A percentile compares a stretch with the other conserved stretches of the same genome.
phyloP scores from a whole-genome alignment of 2,888 invertebrate genomes.

The Cyclophora albipunctata region DNA sequence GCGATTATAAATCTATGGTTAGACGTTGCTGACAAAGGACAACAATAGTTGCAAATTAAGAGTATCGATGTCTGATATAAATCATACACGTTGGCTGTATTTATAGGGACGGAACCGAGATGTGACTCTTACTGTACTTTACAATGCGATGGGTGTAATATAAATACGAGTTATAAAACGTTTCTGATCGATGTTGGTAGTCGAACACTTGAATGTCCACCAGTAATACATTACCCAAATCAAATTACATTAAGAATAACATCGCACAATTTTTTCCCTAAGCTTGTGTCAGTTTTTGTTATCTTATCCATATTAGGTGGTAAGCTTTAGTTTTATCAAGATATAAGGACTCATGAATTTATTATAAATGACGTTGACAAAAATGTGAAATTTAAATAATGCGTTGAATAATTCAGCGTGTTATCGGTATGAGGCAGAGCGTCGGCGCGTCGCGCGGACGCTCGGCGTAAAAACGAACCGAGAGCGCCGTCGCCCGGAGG shows the following conservation, averaged over 20 bases:
- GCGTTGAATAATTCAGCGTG: slow-evolving; percentile 74
- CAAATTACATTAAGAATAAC: slow-evolving; percentile 10
- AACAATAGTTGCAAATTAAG: too few relatives aligned
- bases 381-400: slow-evolving; percentile 73
- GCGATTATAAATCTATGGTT: neutral
- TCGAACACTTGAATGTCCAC: too few relatives aligned
- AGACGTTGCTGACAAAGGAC: neutral
- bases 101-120: too few relatives aligned
- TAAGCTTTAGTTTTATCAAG: slow-evolving; percentile 73
- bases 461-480: slow-evolving; percentile 46
- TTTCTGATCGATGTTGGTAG: too few relatives aligned
- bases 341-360: slow-evolving; percentile 73
- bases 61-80: too few relatives aligned
- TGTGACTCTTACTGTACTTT: too few relatives aligned
- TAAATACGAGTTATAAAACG: too few relatives aligned
- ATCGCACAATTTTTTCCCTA: too few relatives aligned
- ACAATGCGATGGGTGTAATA: too few relatives aligned
- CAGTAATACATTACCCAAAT: slow-evolving; percentile 21
- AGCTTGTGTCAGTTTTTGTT: neutral
- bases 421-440: slow-evolving; percentile 64
- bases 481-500: slow-evolving; percentile 46
- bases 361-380: slow-evolving; percentile 72
- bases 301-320: slow-evolving; percentile 48
- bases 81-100: too few relatives aligned
- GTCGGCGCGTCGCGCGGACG: slow-evolving; percentile 36